Evolutionary conservation across 2,888 invertebrate genomes (phyloP).

Genomic region (Andrena praecox): DNA sequence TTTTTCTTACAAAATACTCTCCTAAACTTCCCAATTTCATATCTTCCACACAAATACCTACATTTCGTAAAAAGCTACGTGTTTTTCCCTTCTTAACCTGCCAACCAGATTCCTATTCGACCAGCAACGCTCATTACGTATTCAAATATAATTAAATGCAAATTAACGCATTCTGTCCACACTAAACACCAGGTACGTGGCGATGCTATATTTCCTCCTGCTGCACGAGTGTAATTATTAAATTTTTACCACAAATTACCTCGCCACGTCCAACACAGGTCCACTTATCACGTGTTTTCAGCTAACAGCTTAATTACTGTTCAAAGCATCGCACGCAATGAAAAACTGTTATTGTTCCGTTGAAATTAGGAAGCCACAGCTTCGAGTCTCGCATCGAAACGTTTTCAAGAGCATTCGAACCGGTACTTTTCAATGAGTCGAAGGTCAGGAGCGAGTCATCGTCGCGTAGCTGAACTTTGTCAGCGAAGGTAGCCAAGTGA

Average conservation of each 20-base stretch:
- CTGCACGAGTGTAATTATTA: not conserved
- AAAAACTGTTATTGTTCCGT: not conserved
- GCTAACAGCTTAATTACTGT: not conserved
- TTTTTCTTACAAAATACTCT: not conserved
- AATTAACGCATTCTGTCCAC: not conserved
- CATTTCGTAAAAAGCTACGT: not conserved
- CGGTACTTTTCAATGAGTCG: slow-evolving; percentile 51
- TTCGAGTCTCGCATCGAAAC: not conserved
- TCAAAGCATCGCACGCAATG: not conserved
- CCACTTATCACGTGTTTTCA: not conserved
- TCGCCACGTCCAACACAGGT: not conserved
- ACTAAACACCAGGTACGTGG: not conserved
- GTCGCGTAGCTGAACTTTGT: slow-evolving; percentile 71
- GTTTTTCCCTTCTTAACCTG: too few species aligned
- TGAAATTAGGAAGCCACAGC: not conserved
- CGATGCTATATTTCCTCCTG: not conserved
- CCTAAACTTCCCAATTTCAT: not conserved
- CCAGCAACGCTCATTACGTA: not conserved
- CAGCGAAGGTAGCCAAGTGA: slow-evolving; percentile 57
- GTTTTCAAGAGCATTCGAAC: not conserved
- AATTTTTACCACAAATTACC: not conserved
- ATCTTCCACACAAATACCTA: not conserved
- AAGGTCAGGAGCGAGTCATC: slow-evolving; percentile 69
- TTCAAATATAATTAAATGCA: not conserved
- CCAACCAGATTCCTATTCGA: too few species aligned